Evolutionary conservation across 2,797 vertebrate genomes (phyloP).

Genomic region (Coendou prehensilis): DNA sequence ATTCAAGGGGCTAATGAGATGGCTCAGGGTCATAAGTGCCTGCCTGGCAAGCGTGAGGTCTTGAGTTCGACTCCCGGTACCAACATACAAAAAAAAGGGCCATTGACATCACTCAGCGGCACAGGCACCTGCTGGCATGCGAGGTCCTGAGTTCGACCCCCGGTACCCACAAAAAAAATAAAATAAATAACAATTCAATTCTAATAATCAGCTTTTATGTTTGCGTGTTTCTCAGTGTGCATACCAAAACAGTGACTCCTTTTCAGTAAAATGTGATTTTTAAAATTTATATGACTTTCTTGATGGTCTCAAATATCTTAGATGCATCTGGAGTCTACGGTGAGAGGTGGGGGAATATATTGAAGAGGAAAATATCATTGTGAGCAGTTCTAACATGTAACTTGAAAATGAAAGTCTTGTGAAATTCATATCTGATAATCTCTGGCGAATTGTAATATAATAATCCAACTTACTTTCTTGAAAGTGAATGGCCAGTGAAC

Average conservation of each 20-base stretch:
- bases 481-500: background rate
- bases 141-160: too few species aligned
- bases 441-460: background rate
- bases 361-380: background rate
- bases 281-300: background rate
- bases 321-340: background rate
- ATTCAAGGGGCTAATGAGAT: too few species aligned
- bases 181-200: background rate
- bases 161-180: too few species aligned
- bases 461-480: background rate
- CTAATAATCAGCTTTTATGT: background rate
- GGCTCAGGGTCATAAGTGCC: too few species aligned
- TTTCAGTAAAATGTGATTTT: background rate
- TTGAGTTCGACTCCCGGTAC: too few species aligned
- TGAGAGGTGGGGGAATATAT: background rate
- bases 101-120: too few species aligned
- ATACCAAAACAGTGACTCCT: background rate
- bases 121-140: too few species aligned
- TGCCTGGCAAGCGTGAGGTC: too few species aligned
- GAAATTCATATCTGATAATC: background rate
- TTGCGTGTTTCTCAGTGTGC: background rate
- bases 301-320: background rate
- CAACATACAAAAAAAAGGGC: too few species aligned
- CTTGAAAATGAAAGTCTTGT: constrained; percentile 31
- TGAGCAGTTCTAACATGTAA: background rate